These are phyloP conservation scores for Entomobrya multifasciata DNA, from an alignment of 2,888 invertebrate species.

Conservation along the genomic window DNA sequence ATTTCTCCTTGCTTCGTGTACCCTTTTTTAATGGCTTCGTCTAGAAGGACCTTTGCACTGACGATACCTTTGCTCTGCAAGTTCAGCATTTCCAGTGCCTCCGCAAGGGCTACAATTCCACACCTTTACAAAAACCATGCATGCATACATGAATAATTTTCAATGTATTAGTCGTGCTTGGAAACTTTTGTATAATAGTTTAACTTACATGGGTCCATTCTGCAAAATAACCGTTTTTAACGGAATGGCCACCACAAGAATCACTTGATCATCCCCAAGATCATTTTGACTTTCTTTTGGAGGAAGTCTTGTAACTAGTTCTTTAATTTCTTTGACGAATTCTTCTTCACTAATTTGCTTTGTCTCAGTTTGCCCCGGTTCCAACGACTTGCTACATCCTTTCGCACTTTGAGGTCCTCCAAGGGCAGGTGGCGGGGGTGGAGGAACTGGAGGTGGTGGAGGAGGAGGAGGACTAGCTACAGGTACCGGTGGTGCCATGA, in stretches of 20 bases:
- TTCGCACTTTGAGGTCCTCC: background rate
- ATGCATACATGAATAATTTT: no score
- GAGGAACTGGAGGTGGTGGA: constrained; percentile 15
- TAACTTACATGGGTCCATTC: constrained; percentile 77
- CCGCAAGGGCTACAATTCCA: constrained; percentile 92
- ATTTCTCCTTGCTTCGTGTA: constrained; percentile 94
- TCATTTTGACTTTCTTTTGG: background rate
- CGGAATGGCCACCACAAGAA: constrained; percentile 35
- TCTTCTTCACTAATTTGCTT: constrained; percentile 6
- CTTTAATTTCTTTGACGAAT: background rate
- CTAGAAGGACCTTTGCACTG: constrained; percentile 82
- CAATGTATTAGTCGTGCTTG: background rate
- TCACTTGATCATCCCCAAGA: background rate
- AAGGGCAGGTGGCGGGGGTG: background rate
- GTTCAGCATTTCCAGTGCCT: constrained; percentile 83
- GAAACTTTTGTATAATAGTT: constrained; percentile 5
- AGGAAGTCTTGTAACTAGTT: background rate
- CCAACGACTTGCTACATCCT: background rate
- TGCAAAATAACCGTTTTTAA: constrained; percentile 74
- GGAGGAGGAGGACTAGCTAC: constrained; percentile 43
- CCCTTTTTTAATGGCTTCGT: constrained; percentile 85
- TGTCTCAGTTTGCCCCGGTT: constrained; percentile 17
- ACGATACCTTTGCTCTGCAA: constrained; percentile 81
- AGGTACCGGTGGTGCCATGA: constrained; percentile 6
- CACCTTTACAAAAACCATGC: no score